phyloP scores from a whole-genome alignment of 2,797 vertebrate genomes.

The Merluccius polli region DNA sequence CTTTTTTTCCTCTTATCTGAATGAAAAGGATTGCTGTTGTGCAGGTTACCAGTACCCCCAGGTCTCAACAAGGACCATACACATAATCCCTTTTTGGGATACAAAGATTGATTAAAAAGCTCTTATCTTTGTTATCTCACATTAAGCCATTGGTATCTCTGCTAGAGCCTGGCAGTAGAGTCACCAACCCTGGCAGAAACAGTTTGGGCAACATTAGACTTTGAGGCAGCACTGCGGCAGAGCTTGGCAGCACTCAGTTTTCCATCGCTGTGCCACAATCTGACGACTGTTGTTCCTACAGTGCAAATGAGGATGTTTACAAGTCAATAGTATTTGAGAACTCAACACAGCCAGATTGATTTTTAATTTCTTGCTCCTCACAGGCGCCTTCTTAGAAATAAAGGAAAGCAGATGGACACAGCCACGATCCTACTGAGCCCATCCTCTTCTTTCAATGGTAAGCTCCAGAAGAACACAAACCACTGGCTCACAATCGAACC shows the following conservation, averaged over 20 bases:
- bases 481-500: no score
- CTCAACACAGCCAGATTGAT: neutral
- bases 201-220: neutral
- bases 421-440: conserved; percentile 84
- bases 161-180: neutral
- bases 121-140: neutral
- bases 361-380: conserved; percentile 29
- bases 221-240: neutral
- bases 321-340: neutral
- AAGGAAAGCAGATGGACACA: conserved; percentile 95
- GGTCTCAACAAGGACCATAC: neutral
- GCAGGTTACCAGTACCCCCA: neutral
- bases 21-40: neutral
- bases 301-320: neutral
- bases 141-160: neutral
- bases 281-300: neutral
- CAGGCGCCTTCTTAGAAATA: conserved; percentile 88
- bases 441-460: conserved; percentile 88
- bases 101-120: neutral
- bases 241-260: neutral
- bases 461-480: neutral
- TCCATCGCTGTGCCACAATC: neutral
- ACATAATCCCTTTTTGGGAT: neutral
- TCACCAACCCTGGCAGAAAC: neutral
- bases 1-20: neutral